Evolutionary conservation across 2,113 vertebrate species (phyloP).

Genomic region (Zosterops borbonicus): DNA sequence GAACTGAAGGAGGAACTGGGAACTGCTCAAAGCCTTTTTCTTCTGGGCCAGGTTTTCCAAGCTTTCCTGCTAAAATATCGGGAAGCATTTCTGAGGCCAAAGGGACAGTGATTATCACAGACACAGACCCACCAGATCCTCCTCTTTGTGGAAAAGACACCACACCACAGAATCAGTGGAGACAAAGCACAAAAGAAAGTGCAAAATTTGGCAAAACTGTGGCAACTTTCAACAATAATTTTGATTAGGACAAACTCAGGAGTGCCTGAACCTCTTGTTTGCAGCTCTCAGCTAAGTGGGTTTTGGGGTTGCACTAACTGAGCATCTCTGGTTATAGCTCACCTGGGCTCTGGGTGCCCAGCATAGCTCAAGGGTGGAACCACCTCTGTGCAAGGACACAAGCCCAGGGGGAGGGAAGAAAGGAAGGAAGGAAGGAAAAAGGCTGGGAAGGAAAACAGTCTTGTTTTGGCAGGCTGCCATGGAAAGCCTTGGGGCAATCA

Average conservation of each 20-base stretch:
- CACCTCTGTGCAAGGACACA: background rate
- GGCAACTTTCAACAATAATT: background rate
- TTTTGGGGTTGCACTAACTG: background rate
- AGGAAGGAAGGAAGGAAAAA: slow-evolving; percentile 24
- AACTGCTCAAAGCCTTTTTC: background rate
- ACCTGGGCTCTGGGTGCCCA: background rate
- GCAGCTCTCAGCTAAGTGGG: background rate
- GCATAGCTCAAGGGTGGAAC: accelerated
- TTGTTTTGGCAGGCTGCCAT: background rate
- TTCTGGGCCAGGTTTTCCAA: background rate
- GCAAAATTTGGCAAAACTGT: background rate
- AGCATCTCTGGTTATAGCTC: background rate
- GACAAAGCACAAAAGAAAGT: background rate
- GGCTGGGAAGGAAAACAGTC: slow-evolving; percentile 38
- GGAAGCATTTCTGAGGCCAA: background rate
- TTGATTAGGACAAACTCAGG: background rate
- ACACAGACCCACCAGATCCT: background rate
- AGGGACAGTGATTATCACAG: background rate
- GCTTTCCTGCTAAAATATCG: background rate
- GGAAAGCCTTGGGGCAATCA: background rate
- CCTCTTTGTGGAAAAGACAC: background rate
- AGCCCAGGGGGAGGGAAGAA: background rate
- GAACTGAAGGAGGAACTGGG: background rate
- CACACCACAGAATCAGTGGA: accelerated
- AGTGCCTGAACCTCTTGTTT: background rate